Evolutionary conservation across 1,140 invertebrate genomes (phyloP).

Genomic region (Drosophila nikananu): DNA sequence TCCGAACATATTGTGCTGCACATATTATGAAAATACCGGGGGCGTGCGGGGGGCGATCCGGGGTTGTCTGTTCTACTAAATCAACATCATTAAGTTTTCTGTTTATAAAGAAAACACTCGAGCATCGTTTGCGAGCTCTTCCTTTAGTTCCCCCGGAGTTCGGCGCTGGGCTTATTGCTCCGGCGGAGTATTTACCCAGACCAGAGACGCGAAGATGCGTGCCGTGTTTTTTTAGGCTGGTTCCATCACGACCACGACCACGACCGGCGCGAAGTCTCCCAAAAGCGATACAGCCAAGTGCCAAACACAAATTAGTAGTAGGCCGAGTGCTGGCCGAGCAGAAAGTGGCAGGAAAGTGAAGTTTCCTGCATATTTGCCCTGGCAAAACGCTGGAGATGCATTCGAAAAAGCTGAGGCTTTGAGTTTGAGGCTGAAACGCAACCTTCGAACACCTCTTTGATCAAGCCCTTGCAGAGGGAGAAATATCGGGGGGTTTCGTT

Average conservation of each 20-base stretch:
- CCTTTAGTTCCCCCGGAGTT: conserved; percentile 36
- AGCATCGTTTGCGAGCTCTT: conserved; percentile 67
- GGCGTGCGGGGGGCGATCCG: conserved; percentile 14
- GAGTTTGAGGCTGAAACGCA: neutral
- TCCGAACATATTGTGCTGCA: conserved; percentile 69
- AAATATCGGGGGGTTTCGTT: neutral
- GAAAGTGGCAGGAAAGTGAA: conserved; percentile 46
- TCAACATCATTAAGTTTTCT: conserved; percentile 83
- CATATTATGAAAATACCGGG: conserved; percentile 67
- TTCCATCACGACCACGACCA: conserved; percentile 43
- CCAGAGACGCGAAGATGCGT: conserved; percentile 72
- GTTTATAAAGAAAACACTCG: conserved; percentile 83
- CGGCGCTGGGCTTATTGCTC: conserved; percentile 58
- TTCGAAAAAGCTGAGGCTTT: conserved; percentile 7
- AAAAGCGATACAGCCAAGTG: conserved; percentile 62
- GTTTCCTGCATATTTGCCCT: conserved; percentile 66
- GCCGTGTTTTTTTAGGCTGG: conserved; percentile 68
- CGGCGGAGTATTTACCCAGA: conserved; percentile 67
- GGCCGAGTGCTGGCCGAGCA: conserved; percentile 26
- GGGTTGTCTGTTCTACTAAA: conserved; percentile 75
- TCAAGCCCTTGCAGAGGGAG: neutral
- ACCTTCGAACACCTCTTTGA: neutral
- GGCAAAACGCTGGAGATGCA: conserved; percentile 30
- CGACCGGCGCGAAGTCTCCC: conserved; percentile 36
- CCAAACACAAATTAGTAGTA: conserved; percentile 69